phyloP scores from a whole-genome alignment of 2,888 invertebrate genomes.

The Yponomeuta cagnagella region DNA sequence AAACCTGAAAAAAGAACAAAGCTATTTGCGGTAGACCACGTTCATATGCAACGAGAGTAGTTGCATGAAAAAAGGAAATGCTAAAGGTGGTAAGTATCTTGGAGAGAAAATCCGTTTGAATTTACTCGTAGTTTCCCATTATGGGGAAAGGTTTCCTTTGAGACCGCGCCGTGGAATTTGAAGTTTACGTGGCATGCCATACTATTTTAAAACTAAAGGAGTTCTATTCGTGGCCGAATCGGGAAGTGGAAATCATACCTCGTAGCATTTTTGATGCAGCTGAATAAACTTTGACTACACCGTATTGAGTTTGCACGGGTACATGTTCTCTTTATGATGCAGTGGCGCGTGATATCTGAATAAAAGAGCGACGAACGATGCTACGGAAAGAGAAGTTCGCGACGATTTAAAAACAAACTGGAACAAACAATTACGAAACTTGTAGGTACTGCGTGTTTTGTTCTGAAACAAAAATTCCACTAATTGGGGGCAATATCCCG shows the following conservation, averaged over 20 bases:
- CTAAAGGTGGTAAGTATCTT: conserved; percentile 3
- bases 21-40: conserved; percentile 17
- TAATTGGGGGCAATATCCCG: neutral
- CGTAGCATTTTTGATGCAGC: neutral
- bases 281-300: neutral
- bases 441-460: neutral
- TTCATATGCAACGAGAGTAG: conserved; percentile 18
- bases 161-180: neutral
- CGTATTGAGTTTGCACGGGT: neutral
- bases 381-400: neutral
- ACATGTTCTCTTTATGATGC: neutral
- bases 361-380: neutral
- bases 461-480: neutral
- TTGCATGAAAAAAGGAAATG: conserved; percentile 1
- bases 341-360: neutral
- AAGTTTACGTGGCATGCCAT: conserved; percentile 1
- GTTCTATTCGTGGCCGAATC: neutral
- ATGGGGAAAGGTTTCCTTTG: conserved; percentile 1
- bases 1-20: conserved; percentile 19
- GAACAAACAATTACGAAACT: neutral
- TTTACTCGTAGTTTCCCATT: neutral
- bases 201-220: neutral
- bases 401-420: neutral
- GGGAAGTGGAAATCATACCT: neutral
- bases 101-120: neutral